Evolutionary conservation across 2,113 vertebrate genomes (phyloP), one percentile per base, ranked within the genome.

Genomic region (Mirounga angustirostris): DNA sequence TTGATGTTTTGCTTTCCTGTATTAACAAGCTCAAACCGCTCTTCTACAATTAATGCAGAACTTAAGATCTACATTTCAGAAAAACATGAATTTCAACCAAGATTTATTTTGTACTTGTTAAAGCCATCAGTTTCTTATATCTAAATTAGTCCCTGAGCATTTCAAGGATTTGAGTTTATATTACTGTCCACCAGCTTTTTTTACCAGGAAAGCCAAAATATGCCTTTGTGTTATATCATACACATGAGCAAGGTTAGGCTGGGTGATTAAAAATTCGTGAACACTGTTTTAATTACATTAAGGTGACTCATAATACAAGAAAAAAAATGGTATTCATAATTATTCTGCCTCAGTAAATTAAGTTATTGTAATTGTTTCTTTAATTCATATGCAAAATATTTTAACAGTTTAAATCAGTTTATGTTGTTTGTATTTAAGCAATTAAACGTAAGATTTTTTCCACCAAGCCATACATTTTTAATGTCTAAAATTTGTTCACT

Each of bases 291-390:
- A 86, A 61, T 69, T 40, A 28, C 63, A 95, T 81, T 96, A 74
- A 96, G 67, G 14, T 76, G 78, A 74, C 58, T 82, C 56, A 76
- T 76, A 76, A 78, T 52, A n/a, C 52, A 59, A 76, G 9, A 63
- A 52, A 74, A 96, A 96, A 94, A 30, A 36, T 28, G 4, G 21
- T 92, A 59, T 89, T 74, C 36, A 61, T 86, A 93, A 81, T 96
- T 26, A 84, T 86, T 93, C 56, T 92, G 14, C n/a, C 22, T 76
- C 26, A 15, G 30, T 59, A 80, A 93, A 74, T 92, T 43, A 79
- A 86, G 40, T 22, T n/a, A 33, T 78, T 76, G 2, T 67, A 84
- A 67, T 89, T 78, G 46, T 79, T 93, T 80, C 63, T 67, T 67
- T 67, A n/a, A 33, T 76, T 97, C 22, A 76, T 61, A 26, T 90